Evolutionary conservation across 2,797 vertebrate species (phyloP).

Genomic region (Pseudomugil gertrudae): DNA sequence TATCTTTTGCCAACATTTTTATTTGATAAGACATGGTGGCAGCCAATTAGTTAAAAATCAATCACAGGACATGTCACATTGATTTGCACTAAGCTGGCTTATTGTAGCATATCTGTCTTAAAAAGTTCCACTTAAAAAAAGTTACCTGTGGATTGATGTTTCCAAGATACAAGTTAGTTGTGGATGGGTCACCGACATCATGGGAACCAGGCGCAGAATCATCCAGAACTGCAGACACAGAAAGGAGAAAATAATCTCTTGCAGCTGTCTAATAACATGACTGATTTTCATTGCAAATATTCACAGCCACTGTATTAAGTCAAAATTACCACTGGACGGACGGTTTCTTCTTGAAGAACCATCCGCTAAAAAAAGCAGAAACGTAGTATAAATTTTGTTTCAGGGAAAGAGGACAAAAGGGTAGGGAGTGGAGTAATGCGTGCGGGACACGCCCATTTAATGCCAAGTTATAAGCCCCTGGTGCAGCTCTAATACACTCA

Average conservation of each 20-base stretch:
- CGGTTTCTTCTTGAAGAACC: conserved; percentile 97
- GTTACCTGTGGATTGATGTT: conserved; percentile 98
- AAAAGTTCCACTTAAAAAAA: neutral
- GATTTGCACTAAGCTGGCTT: neutral
- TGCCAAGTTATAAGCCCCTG: conserved; percentile 29
- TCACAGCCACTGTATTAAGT: conserved; percentile 77
- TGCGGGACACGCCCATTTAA: conserved; percentile 33
- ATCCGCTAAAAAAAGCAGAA: conserved; percentile 90
- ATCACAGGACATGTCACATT: neutral
- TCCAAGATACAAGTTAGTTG: conserved; percentile 97
- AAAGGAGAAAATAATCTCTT: conserved; percentile 61
- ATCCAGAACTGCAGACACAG: conserved; percentile 89
- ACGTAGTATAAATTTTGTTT: conserved; percentile 79
- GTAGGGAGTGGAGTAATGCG: conserved; percentile 33
- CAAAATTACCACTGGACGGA: conserved; percentile 96
- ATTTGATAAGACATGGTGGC: too few species aligned
- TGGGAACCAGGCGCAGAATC: conserved; percentile 98
- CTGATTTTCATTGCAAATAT: conserved; percentile 60
- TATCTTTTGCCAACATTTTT: too few species aligned
- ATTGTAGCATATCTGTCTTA: neutral
- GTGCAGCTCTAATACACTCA: conserved; percentile 78
- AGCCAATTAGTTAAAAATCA: neutral
- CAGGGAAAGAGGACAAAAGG: conserved; percentile 43
- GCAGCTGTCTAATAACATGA: conserved; percentile 40
- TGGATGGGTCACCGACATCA: conserved; percentile 97